phyloP scores from a whole-genome alignment of 2,888 invertebrate genomes.

The Dicranocentrus wangi region DNA sequence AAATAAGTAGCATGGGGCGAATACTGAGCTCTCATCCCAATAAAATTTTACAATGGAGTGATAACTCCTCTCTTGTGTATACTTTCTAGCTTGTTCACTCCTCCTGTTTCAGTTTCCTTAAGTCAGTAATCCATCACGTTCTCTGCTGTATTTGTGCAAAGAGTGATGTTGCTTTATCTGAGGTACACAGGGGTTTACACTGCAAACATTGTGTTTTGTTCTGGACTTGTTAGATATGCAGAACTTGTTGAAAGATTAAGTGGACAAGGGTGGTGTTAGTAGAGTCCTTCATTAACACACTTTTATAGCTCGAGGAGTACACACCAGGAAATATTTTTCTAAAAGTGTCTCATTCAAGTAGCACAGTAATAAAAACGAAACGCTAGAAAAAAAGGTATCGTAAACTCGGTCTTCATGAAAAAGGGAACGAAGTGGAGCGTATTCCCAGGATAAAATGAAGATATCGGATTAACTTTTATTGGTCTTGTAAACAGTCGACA shows the following conservation, averaged over 20 bases:
- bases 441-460: conserved; percentile 11
- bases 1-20: too few species aligned
- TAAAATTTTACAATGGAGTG: too few species aligned
- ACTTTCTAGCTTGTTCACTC: too few species aligned
- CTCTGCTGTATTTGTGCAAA: too few species aligned
- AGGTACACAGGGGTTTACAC: not conserved
- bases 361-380: too few species aligned
- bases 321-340: too few species aligned
- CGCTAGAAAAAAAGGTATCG: conserved; percentile 16
- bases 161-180: not conserved
- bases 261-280: not conserved
- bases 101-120: too few species aligned
- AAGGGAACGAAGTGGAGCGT: too few species aligned
- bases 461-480: conserved; percentile 28
- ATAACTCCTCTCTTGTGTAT: too few species aligned
- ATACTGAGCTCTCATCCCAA: too few species aligned
- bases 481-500: conserved; percentile 35
- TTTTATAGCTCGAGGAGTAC: not conserved
- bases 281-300: conserved; percentile 12
- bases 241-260: conserved; percentile 8
- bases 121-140: too few species aligned
- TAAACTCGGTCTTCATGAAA: not conserved
- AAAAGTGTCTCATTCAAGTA: too few species aligned
- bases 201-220: not conserved
- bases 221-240: not conserved